Base-by-base conservation (phyloP, 2,113 vertebrate genomes). In the Scopus umbretta region DNA sequence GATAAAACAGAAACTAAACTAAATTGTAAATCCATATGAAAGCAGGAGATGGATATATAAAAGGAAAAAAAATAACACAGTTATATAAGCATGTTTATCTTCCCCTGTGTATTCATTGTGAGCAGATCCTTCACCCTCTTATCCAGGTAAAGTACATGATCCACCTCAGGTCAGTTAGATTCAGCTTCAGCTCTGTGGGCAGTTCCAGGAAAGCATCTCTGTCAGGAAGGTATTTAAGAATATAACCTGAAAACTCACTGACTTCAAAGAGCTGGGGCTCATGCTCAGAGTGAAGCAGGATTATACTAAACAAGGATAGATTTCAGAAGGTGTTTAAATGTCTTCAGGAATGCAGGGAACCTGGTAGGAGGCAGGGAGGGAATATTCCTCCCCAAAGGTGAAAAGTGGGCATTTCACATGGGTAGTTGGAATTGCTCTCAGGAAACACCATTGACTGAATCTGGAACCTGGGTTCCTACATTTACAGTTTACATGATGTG, bases 11-110 rank as follows among this genome's bases (percentile, higher is more conserved):
- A 92, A 95, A 82, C 59, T 74, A 38, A 26, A 70, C 76, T 88
- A 68, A 96, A 95, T 86, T 90, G 59, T 78, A 96, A 96, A 96
- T 79, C 90, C 96, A 91, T 92, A 82, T 56, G 92, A 88, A 93
- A 80, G 70, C 71, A 82, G 47, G 56, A 94, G 83, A 85, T 65
- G 65, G 80, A 78, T 84, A 56, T 58, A 88, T 81, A 47, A 84
- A 83, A 92, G 49, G 58, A 94, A 74, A 74, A 74, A 42, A 91
- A 92, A 86, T 79, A 79, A 61, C 59, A 56, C 5, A 10, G 78
- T 92, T 94, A 96, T 20, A 83, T 95, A 94, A 95, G 82, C 38
- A 78, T 18, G 27, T 61, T 79, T 96, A 61, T 55, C 75, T 96
- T 80, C 83, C 74, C 45, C 76, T 56, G 12, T 53, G 34, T 36